Evolutionary conservation across 2,113 vertebrate species (phyloP).

Genomic region (Donacobius atricapilla): DNA sequence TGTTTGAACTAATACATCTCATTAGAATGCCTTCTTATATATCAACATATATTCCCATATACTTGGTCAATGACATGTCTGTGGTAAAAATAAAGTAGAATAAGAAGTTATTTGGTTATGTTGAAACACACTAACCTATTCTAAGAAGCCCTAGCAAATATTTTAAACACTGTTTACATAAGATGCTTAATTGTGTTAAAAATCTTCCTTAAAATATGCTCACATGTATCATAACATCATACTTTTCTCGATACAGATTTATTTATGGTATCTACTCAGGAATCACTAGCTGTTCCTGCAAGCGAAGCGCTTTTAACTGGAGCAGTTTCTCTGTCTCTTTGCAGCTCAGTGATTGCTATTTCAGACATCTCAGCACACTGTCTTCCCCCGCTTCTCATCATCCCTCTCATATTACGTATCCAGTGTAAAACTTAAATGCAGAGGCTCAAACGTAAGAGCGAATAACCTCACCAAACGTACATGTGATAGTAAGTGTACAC

Average conservation of each 20-base stretch:
- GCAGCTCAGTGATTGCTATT: slow-evolving; percentile 19
- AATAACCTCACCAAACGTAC: not conserved
- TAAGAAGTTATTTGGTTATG: not conserved
- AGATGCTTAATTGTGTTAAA: not conserved
- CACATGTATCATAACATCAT: not conserved
- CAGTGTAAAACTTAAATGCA: not conserved
- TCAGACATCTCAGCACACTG: not conserved
- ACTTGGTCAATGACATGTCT: not conserved
- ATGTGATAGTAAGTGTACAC: not conserved
- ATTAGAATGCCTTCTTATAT: not conserved
- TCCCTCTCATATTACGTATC: not conserved
- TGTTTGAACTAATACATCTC: not conserved
- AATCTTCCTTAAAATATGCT: slow-evolving; percentile 1
- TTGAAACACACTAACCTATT: not conserved
- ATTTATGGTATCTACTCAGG: slow-evolving; percentile 8
- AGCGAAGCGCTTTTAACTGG: slow-evolving; percentile 41
- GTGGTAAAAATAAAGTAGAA: not conserved
- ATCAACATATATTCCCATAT: not conserved
- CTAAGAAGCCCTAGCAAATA: not conserved
- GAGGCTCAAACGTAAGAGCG: not conserved
- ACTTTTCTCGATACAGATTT: slow-evolving; percentile 9
- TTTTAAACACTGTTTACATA: slow-evolving; percentile 27
- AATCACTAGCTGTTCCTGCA: slow-evolving; percentile 42
- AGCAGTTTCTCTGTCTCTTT: not conserved
- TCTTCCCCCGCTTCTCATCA: slow-evolving; percentile 27